These are phyloP conservation scores for Phyllostomus discolor DNA, from an alignment of 2,113 vertebrate species.

Conservation along the genomic window DNA sequence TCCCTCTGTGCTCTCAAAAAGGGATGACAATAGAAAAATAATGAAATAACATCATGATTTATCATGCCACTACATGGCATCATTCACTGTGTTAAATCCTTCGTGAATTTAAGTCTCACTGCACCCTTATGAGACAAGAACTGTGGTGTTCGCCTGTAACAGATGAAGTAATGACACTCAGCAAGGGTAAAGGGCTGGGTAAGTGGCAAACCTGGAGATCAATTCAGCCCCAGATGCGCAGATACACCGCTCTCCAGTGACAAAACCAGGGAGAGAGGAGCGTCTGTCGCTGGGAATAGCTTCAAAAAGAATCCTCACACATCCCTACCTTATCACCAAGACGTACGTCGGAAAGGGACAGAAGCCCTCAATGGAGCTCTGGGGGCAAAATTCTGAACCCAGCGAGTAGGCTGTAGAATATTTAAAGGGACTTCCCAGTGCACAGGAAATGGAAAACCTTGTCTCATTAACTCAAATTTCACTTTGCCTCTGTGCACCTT, in stretches of 20 bases:
- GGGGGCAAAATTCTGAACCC: background rate
- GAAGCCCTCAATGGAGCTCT: background rate
- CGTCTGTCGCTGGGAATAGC: background rate
- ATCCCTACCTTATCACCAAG: background rate
- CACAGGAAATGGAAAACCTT: background rate
- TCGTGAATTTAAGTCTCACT: background rate
- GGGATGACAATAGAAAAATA: too few species aligned
- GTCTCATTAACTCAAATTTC: background rate
- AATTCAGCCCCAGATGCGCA: background rate
- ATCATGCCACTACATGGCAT: rapidly evolving
- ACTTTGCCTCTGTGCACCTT: background rate
- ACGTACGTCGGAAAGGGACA: background rate
- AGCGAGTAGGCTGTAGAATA: background rate
- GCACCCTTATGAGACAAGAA: background rate
- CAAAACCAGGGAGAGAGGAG: background rate
- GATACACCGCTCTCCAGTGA: background rate
- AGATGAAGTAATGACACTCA: background rate
- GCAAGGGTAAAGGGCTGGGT: background rate
- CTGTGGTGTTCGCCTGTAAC: too few species aligned
- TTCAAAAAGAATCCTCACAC: background rate
- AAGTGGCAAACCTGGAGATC: background rate
- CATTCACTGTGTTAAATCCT: background rate
- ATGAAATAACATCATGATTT: too few species aligned
- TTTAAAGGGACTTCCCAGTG: background rate
- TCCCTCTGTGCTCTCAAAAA: background rate